Conservation (phyloP, 35 echinoderm and acorn worm genomes). For the Nesometra sesokonis region DNA sequence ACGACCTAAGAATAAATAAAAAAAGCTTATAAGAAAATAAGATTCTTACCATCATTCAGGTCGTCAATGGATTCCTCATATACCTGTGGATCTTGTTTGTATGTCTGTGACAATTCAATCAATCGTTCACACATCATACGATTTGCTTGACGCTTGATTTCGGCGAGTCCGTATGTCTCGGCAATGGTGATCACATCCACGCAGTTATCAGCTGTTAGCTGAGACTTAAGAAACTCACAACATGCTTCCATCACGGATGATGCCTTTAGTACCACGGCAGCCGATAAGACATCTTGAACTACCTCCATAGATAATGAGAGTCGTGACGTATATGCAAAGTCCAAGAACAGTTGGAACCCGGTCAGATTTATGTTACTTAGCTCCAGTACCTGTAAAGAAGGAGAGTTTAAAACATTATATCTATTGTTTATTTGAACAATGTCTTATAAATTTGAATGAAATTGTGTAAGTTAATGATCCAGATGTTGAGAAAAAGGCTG, state of each 20-base stretch:
- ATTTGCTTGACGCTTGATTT: constrained; percentile 67
- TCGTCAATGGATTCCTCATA: neutral
- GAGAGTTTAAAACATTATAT: too few relatives aligned
- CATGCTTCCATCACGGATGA: constrained; percentile 50
- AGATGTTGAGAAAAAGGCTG: too few relatives aligned
- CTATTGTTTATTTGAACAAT: too few relatives aligned
- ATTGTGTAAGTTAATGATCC: too few relatives aligned
- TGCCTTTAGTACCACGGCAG: constrained; percentile 44
- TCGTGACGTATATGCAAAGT: constrained; percentile 66
- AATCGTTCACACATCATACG: constrained; percentile 64
- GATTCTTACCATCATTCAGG: neutral
- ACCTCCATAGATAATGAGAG: constrained; percentile 45
- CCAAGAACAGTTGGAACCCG: constrained; percentile 51
- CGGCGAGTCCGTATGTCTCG: constrained; percentile 46
- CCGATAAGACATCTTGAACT: constrained; percentile 44
- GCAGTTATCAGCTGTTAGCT: constrained; percentile 76
- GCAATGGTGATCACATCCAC: constrained; percentile 67
- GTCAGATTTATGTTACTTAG: constrained; percentile 28
- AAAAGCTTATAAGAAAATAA: neutral
- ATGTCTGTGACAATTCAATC: constrained; percentile 70
- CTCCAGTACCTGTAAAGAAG: neutral
- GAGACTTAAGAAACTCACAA: constrained; percentile 56
- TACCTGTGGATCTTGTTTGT: constrained; percentile 10
- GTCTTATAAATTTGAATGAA: too few relatives aligned
- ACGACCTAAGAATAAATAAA: too few relatives aligned